Conservation (phyloP, 2,888 invertebrate species). For the Pammene fasciana region DNA sequence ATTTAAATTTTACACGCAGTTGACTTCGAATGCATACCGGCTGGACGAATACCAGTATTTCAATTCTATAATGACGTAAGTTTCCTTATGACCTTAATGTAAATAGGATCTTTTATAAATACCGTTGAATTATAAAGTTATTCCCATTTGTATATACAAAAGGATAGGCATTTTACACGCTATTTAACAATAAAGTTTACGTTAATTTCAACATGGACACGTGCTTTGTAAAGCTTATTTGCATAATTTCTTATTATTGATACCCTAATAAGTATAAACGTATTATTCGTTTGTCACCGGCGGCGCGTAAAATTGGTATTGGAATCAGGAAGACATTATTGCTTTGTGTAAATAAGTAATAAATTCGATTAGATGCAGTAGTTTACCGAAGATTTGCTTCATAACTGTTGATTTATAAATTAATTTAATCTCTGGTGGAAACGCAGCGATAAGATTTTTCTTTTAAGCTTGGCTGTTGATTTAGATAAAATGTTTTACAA, state of each 20-base stretch:
- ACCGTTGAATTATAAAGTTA: conserved; percentile 61
- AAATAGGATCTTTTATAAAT: conserved; percentile 8
- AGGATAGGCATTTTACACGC: conserved; percentile 71
- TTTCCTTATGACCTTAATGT: neutral
- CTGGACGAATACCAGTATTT: conserved; percentile 50
- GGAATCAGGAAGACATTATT: conserved; percentile 13
- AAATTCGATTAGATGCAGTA: conserved; percentile 1
- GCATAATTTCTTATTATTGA: conserved; percentile 70
- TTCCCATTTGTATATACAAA: conserved; percentile 67
- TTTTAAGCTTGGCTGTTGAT: no score
- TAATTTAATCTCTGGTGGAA: no score
- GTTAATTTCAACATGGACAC: conserved; percentile 70
- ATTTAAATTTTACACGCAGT: conserved; percentile 81
- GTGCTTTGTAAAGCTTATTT: conserved; percentile 62
- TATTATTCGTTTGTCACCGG: conserved; percentile 56
- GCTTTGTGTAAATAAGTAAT: neutral
- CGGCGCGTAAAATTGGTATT: conserved; percentile 49
- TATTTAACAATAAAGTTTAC: conserved; percentile 76
- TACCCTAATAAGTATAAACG: conserved; percentile 58
- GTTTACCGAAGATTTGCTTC: neutral
- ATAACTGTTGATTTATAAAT: no score
- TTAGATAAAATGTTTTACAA: no score
- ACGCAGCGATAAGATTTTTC: no score
- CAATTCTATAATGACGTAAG: neutral
- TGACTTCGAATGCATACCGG: conserved; percentile 71